phyloP scores from a whole-genome alignment of 2,888 invertebrate genomes.

The Syritta pipiens region DNA sequence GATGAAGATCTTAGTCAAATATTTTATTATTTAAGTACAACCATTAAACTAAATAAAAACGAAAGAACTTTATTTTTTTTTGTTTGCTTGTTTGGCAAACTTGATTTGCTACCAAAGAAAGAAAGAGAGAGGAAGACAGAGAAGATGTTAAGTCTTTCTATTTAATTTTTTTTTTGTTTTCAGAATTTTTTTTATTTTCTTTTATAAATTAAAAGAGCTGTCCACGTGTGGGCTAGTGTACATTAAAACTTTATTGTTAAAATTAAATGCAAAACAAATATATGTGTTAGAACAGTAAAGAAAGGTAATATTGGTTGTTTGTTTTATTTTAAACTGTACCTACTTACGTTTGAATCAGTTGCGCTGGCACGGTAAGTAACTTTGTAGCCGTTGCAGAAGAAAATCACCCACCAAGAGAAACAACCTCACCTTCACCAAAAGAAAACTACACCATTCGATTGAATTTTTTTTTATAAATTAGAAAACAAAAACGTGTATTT shows the following conservation, averaged over 20 bases:
- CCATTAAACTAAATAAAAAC: too few relatives aligned
- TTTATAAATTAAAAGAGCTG: too few relatives aligned
- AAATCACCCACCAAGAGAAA: too few relatives aligned
- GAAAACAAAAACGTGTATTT: constrained; percentile 52
- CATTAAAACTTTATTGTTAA: constrained; percentile 58
- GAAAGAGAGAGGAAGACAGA: constrained; percentile 8
- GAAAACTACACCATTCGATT: not conserved
- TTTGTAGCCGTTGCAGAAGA: too few relatives aligned
- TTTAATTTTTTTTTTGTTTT: too few relatives aligned
- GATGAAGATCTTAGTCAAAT: constrained; percentile 37
- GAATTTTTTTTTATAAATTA: constrained; percentile 36
- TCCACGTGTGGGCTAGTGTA: constrained; percentile 32
- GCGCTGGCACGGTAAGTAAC: too few relatives aligned
- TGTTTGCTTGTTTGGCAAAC: constrained; percentile 11
- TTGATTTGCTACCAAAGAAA: constrained; percentile 52
- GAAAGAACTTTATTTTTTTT: constrained; percentile 26
- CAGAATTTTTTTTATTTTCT: too few relatives aligned
- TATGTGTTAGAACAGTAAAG: constrained; percentile 39
- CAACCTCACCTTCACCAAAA: not conserved
- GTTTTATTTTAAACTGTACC: constrained; percentile 16
- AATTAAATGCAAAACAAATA: constrained; percentile 38
- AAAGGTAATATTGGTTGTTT: constrained; percentile 9
- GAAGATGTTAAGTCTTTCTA: constrained; percentile 27
- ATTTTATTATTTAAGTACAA: constrained; percentile 33
- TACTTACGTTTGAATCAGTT: not conserved